These are phyloP conservation scores for Gadus chalcogrammus DNA, from an alignment of 2,113 vertebrate genomes.

Conservation along the genomic window DNA sequence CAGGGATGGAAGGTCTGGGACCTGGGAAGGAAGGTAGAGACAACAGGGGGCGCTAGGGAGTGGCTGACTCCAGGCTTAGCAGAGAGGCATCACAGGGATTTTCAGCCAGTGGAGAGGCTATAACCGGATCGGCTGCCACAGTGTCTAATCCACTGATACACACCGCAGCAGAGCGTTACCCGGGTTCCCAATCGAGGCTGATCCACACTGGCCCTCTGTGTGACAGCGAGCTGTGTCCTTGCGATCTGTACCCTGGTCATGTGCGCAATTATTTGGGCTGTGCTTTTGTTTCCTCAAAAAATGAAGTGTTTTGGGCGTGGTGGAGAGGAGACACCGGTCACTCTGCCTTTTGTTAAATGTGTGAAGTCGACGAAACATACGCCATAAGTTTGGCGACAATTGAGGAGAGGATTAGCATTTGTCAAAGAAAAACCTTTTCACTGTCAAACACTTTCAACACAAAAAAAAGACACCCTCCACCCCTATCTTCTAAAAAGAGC, in stretches of 20 bases:
- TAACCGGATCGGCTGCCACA: neutral
- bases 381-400: conserved; percentile 34
- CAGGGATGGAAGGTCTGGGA: conserved; percentile 29
- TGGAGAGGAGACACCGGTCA: neutral
- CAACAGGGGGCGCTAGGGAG: conserved; percentile 1
- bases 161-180: neutral
- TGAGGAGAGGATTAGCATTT: conserved; percentile 48
- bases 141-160: neutral
- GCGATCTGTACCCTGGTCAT: too few relatives aligned
- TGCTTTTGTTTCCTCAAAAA: too few relatives aligned
- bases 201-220: neutral
- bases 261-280: too few relatives aligned
- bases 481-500: conserved; percentile 42
- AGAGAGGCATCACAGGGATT: conserved; percentile 13
- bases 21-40: conserved; percentile 10
- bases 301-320: too few relatives aligned
- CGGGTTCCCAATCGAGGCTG: neutral
- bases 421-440: conserved; percentile 49
- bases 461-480: conserved; percentile 40
- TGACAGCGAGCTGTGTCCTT: neutral
- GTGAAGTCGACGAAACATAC: conserved; percentile 26
- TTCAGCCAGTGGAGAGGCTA: neutral
- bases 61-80: conserved; percentile 13
- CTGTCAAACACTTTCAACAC: conserved; percentile 35
- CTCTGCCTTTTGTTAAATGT: conserved; percentile 7